phyloP scores from a whole-genome alignment of 1,140 invertebrate genomes.

The Neuroterus valhalla region DNA sequence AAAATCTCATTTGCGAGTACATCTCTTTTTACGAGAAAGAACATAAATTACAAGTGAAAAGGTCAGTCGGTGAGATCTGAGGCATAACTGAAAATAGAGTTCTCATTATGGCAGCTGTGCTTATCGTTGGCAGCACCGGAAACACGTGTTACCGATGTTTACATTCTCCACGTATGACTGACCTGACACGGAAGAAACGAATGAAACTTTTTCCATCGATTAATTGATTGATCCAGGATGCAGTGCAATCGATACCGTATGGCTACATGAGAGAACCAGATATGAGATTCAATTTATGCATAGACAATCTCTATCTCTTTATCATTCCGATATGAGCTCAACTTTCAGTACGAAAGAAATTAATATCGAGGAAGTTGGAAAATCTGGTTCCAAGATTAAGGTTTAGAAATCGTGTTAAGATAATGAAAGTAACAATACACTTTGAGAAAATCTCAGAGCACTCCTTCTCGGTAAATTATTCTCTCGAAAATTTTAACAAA shows the following conservation, averaged over 20 bases:
- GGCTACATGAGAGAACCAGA: background rate
- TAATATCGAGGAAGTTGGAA: background rate
- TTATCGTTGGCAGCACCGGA: background rate
- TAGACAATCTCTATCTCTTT: background rate
- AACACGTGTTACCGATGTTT: slow-evolving; percentile 21
- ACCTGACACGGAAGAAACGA: too few relatives aligned
- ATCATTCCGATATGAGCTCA: background rate
- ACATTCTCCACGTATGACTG: slow-evolving; percentile 3
- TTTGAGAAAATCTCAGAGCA: too few relatives aligned
- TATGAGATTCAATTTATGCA: background rate
- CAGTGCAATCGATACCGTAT: slow-evolving; percentile 7
- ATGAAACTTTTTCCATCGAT: background rate
- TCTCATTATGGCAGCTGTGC: background rate
- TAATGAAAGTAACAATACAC: slow-evolving; percentile 7
- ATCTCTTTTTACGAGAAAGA: background rate
- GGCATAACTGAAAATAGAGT: slow-evolving; percentile 6
- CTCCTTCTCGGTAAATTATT: too few relatives aligned
- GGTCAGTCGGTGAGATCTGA: slow-evolving; percentile 16
- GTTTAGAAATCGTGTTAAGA: background rate
- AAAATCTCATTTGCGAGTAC: slow-evolving; percentile 18
- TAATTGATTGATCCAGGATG: slow-evolving; percentile 13
- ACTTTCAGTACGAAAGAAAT: slow-evolving; percentile 11
- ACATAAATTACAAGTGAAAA: slow-evolving; percentile 21
- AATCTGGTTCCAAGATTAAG: slow-evolving; percentile 4
- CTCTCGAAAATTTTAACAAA: background rate